Percentiles rank a stretch among this genome's conserved stretches.
phyloP scores from a whole-genome alignment of 2,797 vertebrate species.

The Acestrorhynchus altus region DNA sequence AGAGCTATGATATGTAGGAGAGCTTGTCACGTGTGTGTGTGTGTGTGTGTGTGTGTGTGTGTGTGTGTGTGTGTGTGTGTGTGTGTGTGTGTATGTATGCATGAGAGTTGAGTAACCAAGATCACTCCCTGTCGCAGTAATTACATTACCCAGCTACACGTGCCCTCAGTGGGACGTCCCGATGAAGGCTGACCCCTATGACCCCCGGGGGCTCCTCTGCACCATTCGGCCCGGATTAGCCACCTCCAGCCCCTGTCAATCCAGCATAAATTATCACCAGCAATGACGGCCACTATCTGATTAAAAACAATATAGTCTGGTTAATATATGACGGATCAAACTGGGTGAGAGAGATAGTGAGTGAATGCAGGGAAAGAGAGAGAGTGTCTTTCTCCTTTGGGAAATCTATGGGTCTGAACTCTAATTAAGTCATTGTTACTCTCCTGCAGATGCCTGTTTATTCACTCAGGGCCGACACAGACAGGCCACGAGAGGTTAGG shows the following conservation, averaged over 20 bases:
- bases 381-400: slow-evolving; percentile 50
- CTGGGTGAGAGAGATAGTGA: slow-evolving; percentile 32
- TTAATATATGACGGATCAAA: slow-evolving; percentile 53
- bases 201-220: slow-evolving; percentile 33
- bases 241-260: slow-evolving; percentile 48
- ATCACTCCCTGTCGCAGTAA: slow-evolving; percentile 27
- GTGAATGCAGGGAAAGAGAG: slow-evolving; percentile 17
- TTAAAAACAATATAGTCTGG: slow-evolving; percentile 60
- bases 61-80: slow-evolving; percentile 11
- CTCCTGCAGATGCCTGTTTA: slow-evolving; percentile 47
- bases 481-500: slow-evolving; percentile 10
- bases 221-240: slow-evolving; percentile 42
- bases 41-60: too few relatives aligned
- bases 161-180: slow-evolving; percentile 31
- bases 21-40: not conserved
- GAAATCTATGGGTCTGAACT: slow-evolving; percentile 49
- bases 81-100: slow-evolving; percentile 27
- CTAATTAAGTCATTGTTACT: slow-evolving; percentile 50
- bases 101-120: slow-evolving; percentile 12
- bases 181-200: slow-evolving; percentile 52
- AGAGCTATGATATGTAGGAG: not conserved
- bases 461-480: slow-evolving; percentile 33
- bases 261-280: slow-evolving; percentile 54
- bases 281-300: slow-evolving; percentile 55
- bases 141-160: slow-evolving; percentile 50